A percentile compares a stretch with the other conserved stretches of the same genome.
phyloP scores from a whole-genome alignment of 2,113 vertebrate species.

The Seriola quinqueradiata region DNA sequence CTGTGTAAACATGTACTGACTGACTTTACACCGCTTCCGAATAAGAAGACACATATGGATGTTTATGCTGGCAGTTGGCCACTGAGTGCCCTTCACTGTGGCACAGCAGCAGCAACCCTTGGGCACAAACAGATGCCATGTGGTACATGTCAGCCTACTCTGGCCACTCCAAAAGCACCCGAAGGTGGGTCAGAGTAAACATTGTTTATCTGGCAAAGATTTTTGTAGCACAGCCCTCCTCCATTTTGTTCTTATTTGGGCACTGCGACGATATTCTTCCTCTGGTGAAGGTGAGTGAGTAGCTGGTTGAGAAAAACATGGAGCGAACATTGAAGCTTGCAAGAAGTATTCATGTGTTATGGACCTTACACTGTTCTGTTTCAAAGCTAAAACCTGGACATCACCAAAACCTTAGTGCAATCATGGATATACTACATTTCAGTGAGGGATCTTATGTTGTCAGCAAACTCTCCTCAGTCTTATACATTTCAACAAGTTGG shows the following conservation, averaged over 20 bases:
- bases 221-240: neutral
- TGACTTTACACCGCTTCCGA: neutral
- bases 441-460: too few species aligned
- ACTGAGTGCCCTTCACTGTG: slow-evolving; percentile 30
- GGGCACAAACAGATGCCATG: slow-evolving; percentile 55
- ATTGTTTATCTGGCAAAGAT: neutral
- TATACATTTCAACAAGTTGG: too few species aligned
- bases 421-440: too few species aligned
- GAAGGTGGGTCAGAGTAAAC: slow-evolving; percentile 21
- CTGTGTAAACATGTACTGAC: neutral
- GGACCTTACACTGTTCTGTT: too few species aligned
- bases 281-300: neutral
- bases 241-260: too few species aligned
- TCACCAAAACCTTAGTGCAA: too few species aligned
- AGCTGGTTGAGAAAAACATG: too few species aligned
- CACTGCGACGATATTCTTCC: neutral
- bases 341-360: too few species aligned
- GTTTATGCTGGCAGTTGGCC: slow-evolving; percentile 39
- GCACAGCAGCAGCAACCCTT: slow-evolving; percentile 23
- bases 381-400: too few species aligned
- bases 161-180: neutral
- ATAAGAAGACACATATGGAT: slow-evolving; percentile 56
- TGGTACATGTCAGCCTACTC: slow-evolving; percentile 16
- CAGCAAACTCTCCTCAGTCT: too few species aligned
- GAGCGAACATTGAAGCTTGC: too few species aligned